Percentiles rank a stretch among this genome's conserved stretches.
Conservation (phyloP, 2,113 vertebrate species). For the Platysteira castanea region DNA sequence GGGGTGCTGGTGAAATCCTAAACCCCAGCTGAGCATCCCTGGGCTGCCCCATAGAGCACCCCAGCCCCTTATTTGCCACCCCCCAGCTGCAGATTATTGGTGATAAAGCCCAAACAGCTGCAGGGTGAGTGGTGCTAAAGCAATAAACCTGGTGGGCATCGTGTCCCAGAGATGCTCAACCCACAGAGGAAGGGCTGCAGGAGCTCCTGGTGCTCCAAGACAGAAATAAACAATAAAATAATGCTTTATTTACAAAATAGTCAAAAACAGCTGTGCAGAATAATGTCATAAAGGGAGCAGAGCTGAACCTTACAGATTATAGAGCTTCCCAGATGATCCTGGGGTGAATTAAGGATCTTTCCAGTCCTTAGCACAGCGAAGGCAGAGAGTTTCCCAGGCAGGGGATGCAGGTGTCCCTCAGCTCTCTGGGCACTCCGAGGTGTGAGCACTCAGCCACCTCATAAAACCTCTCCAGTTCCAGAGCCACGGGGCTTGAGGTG, state of each 20-base stretch:
- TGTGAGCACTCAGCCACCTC: not conserved
- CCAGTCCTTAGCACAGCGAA: fast-evolving
- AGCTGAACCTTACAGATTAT: fast-evolving
- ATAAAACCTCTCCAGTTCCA: fast-evolving
- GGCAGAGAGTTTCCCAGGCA: not conserved
- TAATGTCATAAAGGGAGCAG: not conserved
- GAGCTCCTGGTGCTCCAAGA: fast-evolving
- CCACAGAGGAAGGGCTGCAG: not conserved
- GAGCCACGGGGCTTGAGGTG: fast-evolving
- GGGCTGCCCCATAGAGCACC: too few relatives aligned
- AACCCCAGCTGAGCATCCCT: not conserved
- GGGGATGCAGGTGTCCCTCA: fast-evolving
- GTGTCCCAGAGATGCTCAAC: fast-evolving
- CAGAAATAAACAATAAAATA: not conserved
- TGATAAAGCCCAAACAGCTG: fast-evolving
- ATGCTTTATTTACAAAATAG: not conserved
- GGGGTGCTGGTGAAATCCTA: fast-evolving
- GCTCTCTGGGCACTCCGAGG: fast-evolving
- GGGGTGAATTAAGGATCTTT: not conserved
- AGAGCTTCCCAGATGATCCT: fast-evolving
- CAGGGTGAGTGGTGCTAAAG: not conserved
- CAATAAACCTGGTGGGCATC: fast-evolving
- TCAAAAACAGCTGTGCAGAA: not conserved
- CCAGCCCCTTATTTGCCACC: not conserved
- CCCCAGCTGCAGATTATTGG: not conserved